Evolutionary conservation across 2,888 invertebrate species (phyloP).

Genomic region (Lissocephala sabroskyi): DNA sequence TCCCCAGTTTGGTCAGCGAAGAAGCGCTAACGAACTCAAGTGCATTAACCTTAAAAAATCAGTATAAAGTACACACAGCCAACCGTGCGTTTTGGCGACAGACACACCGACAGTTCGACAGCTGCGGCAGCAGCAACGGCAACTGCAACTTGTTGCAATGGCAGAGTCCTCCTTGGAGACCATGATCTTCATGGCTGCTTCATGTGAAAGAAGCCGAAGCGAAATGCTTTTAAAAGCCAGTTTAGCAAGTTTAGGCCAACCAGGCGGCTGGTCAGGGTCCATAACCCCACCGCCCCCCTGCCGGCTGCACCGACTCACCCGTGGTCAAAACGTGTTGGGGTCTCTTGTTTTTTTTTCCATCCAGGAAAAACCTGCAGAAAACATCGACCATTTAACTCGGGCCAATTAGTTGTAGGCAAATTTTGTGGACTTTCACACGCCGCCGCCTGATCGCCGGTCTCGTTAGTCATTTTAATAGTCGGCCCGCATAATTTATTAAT

Average conservation of each 20-base stretch:
- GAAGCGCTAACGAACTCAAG: constrained; percentile 66
- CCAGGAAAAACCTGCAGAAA: no score
- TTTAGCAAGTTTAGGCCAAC: constrained; percentile 51
- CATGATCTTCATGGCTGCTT: constrained; percentile 54
- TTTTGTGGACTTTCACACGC: no score
- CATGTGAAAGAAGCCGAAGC: constrained; percentile 29
- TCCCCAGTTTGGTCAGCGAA: constrained; percentile 25
- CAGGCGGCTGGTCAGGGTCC: no score
- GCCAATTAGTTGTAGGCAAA: no score
- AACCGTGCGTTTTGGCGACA: no score
- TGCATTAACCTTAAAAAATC: constrained; percentile 61
- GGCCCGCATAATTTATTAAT: no score
- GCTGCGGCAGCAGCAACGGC: constrained; percentile 27
- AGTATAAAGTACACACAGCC: no score
- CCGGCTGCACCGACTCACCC: constrained; percentile 12
- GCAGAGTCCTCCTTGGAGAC: constrained; percentile 18
- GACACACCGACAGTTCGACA: no score
- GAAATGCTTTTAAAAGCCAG: constrained; percentile 45
- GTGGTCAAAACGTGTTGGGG: constrained; percentile 41
- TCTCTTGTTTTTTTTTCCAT: constrained; percentile 13
- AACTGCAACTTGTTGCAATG: background rate
- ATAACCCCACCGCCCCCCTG: no score
- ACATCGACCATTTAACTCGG: no score
- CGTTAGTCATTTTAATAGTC: no score
- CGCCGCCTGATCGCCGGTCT: no score